Evolutionary conservation across 2,888 invertebrate species (phyloP), one percentile per base, ranked within the genome.

Genomic region (Cosmorhoe ocellata): DNA sequence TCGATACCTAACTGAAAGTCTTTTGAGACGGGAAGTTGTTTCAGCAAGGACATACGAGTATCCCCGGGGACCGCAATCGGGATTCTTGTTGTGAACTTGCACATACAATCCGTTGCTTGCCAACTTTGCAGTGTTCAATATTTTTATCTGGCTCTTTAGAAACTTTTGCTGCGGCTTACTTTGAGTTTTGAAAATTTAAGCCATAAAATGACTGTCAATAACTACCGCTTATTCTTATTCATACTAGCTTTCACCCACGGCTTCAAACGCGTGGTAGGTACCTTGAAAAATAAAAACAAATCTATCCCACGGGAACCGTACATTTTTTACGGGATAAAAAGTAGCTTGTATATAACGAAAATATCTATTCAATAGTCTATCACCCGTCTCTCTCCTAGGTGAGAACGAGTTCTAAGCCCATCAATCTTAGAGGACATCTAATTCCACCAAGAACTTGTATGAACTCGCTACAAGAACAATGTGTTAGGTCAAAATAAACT

Each of bases 381-480:
- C 58, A 58, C 54, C 39, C 28, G 28, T 12, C 24, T 37, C 52
- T 56, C 42, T 43, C 51, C 47, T 51, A 51, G 50, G 39, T 51
- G 48, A 45, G 58, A 56, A 56, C 59, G 61, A 63, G 56, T 61
- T 64, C 60, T 51, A 44, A 43, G 43, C 26, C 71, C 71, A 62
- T 73, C 69, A 73, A 73, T 73, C 71, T 71, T 69, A 47, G 58
- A 45, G 49, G 73, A 71, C 71, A 52, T 69, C 70, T 72, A 69
- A 72, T 72, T 70, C 61, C 63, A 58, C 51, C 61, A 58, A 39
- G 50, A 38, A 42, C 42, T 22, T 28, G 33, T 41, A 44, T 33
- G 31, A 12, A 50, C 51, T 66, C 54, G 28, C 12, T n/a, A 40
- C 32, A 37, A 38, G 28, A 12, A 36, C 18, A 31, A 31, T 13